These are phyloP conservation scores for Hyposoter dolosus DNA, from an alignment of 2,888 invertebrate genomes.

Conservation along the genomic window DNA sequence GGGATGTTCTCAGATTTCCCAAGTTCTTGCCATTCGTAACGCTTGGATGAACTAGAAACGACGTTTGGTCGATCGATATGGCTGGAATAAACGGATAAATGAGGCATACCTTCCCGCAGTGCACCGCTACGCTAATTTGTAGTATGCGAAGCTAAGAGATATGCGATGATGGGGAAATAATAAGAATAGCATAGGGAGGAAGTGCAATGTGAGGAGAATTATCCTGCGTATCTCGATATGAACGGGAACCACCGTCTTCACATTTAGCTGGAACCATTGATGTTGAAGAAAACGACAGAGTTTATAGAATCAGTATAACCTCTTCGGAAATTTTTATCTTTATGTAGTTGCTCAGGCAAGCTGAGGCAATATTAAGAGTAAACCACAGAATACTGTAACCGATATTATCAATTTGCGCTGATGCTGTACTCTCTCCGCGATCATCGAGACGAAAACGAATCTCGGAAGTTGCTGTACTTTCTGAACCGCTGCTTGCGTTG, in stretches of 20 bases:
- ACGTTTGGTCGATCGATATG: constrained; percentile 48
- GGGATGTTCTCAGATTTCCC: constrained; percentile 23
- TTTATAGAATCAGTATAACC: not conserved
- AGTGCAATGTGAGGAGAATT: not conserved
- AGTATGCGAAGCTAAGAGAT: not conserved
- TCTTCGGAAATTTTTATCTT: not conserved
- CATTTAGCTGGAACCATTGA: not conserved
- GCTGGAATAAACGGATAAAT: constrained; percentile 53
- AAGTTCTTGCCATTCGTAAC: constrained; percentile 50
- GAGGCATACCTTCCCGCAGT: constrained; percentile 60
- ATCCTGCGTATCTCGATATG: not conserved
- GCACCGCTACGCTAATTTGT: constrained; percentile 30
- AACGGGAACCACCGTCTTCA: not conserved
- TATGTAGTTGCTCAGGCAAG: not conserved
- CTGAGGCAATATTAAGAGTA: not conserved
- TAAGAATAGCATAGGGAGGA: constrained; percentile 11
- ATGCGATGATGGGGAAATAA: constrained; percentile 5
- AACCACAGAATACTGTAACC: not conserved
- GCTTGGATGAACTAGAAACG: constrained; percentile 53
- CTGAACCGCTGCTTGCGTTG: constrained; percentile 27
- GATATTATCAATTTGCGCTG: not conserved
- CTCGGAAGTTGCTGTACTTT: not conserved
- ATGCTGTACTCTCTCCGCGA: constrained; percentile 1
- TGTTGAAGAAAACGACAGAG: not conserved
- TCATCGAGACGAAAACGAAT: constrained; percentile 5